These are phyloP conservation scores for Virgularia gustaviana DNA, from an alignment of 92 coral and sea anemone genomes.

Conservation along the genomic window DNA sequence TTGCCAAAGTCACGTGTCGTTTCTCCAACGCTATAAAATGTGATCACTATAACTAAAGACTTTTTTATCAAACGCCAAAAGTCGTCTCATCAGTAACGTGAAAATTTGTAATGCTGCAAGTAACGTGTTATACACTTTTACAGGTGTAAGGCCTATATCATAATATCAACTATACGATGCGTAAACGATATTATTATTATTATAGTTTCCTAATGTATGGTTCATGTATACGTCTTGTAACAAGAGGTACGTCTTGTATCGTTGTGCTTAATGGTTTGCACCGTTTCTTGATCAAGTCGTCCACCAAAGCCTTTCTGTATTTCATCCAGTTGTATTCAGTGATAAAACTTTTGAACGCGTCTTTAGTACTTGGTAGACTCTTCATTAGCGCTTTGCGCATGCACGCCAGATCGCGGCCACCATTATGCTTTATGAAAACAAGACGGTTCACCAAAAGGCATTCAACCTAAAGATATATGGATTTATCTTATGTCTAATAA, in stretches of 20 bases:
- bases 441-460: slow-evolving; percentile 76
- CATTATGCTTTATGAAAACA: slow-evolving; percentile 67
- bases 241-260: slow-evolving; percentile 73
- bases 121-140: background rate
- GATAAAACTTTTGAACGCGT: slow-evolving; percentile 65
- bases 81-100: no score
- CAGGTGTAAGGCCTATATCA: background rate
- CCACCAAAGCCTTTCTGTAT: slow-evolving; percentile 75
- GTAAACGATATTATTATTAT: background rate
- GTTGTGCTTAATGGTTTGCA: slow-evolving; percentile 64
- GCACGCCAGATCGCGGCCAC: slow-evolving; percentile 65
- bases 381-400: slow-evolving; percentile 55
- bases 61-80: no score
- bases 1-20: no score
- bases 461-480: slow-evolving; percentile 56
- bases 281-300: slow-evolving; percentile 64
- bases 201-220: slow-evolving; percentile 57
- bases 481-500: no score
- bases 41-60: no score
- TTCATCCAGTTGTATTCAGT: slow-evolving; percentile 76
- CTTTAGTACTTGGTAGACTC: slow-evolving; percentile 58
- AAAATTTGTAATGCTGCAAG: no score
- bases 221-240: slow-evolving; percentile 67
- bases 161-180: background rate
- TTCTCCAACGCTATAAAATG: no score